Percentiles rank a stretch among this genome's conserved stretches.
Evolutionary conservation across 2,888 invertebrate species (phyloP).

Genomic region (Melanophora roralis): DNA sequence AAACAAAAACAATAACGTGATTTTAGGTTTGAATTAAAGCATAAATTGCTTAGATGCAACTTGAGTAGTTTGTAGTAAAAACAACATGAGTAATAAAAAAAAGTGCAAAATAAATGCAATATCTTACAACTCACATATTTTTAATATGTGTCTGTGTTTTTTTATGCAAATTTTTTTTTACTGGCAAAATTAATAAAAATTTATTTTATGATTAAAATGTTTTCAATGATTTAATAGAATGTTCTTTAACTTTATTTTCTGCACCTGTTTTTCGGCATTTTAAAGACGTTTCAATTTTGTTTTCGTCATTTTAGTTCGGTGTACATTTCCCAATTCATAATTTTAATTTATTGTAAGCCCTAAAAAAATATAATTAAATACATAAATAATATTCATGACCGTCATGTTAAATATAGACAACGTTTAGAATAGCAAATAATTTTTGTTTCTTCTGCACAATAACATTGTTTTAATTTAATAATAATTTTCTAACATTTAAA

Average conservation of each 20-base stretch:
- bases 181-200: conserved; percentile 4
- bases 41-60: conserved; percentile 30
- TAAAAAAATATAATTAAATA: neutral
- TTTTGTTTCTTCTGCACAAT: conserved; percentile 8
- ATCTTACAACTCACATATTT: neutral
- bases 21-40: conserved; percentile 28
- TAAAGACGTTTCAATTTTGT: neutral
- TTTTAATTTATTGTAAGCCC: conserved; percentile 6
- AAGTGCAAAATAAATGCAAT: neutral
- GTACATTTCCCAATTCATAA: conserved; percentile 26
- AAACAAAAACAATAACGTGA: conserved; percentile 12
- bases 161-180: neutral
- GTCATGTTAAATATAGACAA: conserved; percentile 4
- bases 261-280: neutral
- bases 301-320: conserved; percentile 22
- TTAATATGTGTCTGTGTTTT: no score
- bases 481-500: conserved; percentile 51
- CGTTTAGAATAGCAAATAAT: neutral
- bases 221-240: neutral
- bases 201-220: neutral
- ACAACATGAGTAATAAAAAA: neutral
- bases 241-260: neutral
- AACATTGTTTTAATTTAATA: conserved; percentile 53
- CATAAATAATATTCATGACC: conserved; percentile 34
- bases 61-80: neutral